phyloP scores from a whole-genome alignment of 37 sponge, comb jelly and placozoan genomes.

The Oscarella lobularis region DNA sequence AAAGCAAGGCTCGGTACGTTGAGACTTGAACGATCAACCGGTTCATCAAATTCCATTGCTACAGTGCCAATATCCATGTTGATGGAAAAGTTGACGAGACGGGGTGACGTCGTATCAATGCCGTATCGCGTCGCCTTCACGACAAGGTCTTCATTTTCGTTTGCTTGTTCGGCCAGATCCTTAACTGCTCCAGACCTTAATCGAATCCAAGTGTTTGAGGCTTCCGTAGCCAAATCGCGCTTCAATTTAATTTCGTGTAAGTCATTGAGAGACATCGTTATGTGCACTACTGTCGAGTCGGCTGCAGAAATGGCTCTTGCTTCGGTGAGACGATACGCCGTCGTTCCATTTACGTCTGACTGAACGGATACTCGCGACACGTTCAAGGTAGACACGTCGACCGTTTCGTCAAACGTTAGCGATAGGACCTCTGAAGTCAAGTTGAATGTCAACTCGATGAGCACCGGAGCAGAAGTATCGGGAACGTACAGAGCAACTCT shows the following conservation, averaged over 20 bases:
- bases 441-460: slow-evolving; percentile 51
- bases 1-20: slow-evolving; percentile 44
- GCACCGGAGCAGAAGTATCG: slow-evolving; percentile 37
- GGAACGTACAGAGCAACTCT: slow-evolving; percentile 21
- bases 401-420: slow-evolving; percentile 87
- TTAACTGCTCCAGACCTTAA: slow-evolving; percentile 20
- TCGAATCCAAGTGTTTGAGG: slow-evolving; percentile 50
- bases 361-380: slow-evolving; percentile 19
- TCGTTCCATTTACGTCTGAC: slow-evolving; percentile 25
- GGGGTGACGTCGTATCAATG: slow-evolving; percentile 45
- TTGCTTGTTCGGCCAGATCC: slow-evolving; percentile 49
- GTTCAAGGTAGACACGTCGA: slow-evolving; percentile 45
- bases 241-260: slow-evolving; percentile 70
- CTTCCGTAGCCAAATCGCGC: slow-evolving; percentile 43
- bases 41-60: slow-evolving; percentile 71
- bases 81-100: slow-evolving; percentile 34
- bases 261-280: slow-evolving; percentile 42
- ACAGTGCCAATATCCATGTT: slow-evolving; percentile 46
- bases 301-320: slow-evolving; percentile 8
- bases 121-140: slow-evolving; percentile 16
- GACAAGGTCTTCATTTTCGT: slow-evolving; percentile 21
- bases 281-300: slow-evolving; percentile 38
- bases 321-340: slow-evolving; percentile 29
- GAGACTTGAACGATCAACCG: slow-evolving; percentile 56
- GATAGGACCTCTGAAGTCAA: slow-evolving; percentile 56